Base-by-base conservation (phyloP, 2,113 vertebrate genomes). In the Misgurnus anguillicaudatus region DNA sequence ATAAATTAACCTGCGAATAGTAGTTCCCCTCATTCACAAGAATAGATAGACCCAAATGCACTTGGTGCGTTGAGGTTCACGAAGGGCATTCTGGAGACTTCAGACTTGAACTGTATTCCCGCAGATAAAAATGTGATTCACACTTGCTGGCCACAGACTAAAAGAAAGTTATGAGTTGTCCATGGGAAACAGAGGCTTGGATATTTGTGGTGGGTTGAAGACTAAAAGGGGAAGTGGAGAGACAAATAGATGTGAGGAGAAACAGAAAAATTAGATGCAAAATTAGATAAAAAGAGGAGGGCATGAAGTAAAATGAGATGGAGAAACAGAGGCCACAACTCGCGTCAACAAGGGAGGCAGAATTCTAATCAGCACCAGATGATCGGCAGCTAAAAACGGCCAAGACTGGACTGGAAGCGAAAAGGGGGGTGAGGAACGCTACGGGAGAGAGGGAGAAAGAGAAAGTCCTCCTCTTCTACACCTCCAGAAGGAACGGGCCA, bases 401-500 rank as follows among this genome's bases (percentile, higher is more conserved):
- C 60, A 64, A 76, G 41, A 78, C 17, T 58, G 58, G 57, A 61
- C 71, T 0, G 14, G 47, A 45, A 24, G 24, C 17, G 45, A 47
- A 9, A 68, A n/a, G 31, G 53, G 55, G 77, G 61, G 63, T 60
- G 38, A 75, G 57, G 41, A 39, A 31, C 24, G 24, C 24, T 31
- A 31, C 3, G 55, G 65, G 74, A 75, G 73, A 51, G 73, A 68
- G 76, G 51, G 31, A 63, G 55, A 16, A 68, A 67, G 70, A 39
- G 42, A 78, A 66, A 61, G 47, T 62, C 71, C 71, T 83, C 60
- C 79, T 76, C 48, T 80, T 11, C 70, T 17, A 64, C 14, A 80
- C 80, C 74, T 80, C 62, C 48, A 57, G 36, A 60, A 80, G 80
- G 80, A 87, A 87, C 73, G 10, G 41, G 65, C 65, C 68, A 65